Conservation (phyloP, 2,797 vertebrate genomes). For the Spea hammondii region DNA sequence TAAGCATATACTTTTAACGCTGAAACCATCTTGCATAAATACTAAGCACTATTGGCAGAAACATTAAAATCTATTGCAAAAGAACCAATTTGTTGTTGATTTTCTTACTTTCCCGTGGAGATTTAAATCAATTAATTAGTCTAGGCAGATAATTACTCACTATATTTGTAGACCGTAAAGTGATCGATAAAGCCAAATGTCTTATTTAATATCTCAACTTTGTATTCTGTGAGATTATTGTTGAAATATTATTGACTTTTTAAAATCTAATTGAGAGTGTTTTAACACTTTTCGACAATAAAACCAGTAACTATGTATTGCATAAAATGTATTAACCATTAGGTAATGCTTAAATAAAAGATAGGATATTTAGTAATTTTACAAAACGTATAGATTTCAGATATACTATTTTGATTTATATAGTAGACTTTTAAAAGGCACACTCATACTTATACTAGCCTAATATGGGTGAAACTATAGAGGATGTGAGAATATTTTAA, state of each 20-base stretch:
- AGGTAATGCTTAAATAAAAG: too few species aligned
- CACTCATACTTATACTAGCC: too few species aligned
- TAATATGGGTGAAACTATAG: too few species aligned
- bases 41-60: constrained; percentile 75
- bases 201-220: constrained; percentile 71
- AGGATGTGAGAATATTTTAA: too few species aligned
- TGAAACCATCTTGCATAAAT: constrained; percentile 54
- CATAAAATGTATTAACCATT: too few species aligned
- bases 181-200: constrained; percentile 92
- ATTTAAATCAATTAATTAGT: constrained; percentile 80
- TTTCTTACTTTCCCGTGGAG: constrained; percentile 71
- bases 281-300: constrained; percentile 8
- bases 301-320: not conserved
- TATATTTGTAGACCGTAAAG: constrained; percentile 78
- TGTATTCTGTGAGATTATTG: constrained; percentile 60
- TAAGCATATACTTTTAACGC: not conserved
- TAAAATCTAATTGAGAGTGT: not conserved
- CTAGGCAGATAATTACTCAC: constrained; percentile 84
- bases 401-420: too few species aligned
- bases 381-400: too few species aligned
- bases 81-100: constrained; percentile 76
- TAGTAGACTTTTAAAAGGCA: too few species aligned
- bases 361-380: too few species aligned
- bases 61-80: constrained; percentile 71
- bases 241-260: constrained; percentile 52